Percentiles rank a stretch among this genome's conserved stretches.
phyloP scores from a whole-genome alignment of 2,888 invertebrate species.

The Tineola bisselliella region DNA sequence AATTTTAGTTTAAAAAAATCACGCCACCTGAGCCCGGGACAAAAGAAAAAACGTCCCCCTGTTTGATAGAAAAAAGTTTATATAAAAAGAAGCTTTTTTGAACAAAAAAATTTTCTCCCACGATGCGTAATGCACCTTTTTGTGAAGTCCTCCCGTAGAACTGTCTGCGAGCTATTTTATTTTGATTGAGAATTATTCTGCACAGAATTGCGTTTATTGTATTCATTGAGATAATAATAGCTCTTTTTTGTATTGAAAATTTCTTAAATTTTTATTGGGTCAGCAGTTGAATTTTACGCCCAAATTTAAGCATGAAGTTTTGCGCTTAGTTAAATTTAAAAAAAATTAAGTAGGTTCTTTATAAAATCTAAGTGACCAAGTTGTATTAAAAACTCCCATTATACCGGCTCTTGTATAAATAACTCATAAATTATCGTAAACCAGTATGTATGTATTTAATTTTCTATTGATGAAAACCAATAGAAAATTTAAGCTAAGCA shows the following conservation, averaged over 20 bases:
- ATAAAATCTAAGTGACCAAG: no score
- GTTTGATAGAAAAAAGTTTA: constrained; percentile 31
- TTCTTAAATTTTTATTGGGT: not conserved
- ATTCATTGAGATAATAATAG: not conserved
- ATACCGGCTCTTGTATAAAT: no score
- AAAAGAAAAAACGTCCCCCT: constrained; percentile 39
- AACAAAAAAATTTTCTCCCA: constrained; percentile 42
- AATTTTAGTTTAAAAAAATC: constrained; percentile 12
- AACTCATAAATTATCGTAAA: no score
- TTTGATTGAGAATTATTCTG: constrained; percentile 19
- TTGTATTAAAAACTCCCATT: no score
- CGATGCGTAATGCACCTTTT: constrained; percentile 45
- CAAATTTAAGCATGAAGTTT: not conserved
- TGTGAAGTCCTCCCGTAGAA: constrained; percentile 19
- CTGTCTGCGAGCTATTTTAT: constrained; percentile 19
- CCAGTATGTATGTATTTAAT: no score
- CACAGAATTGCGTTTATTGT: not conserved
- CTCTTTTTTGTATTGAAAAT: not conserved
- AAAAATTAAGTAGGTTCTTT: no score
- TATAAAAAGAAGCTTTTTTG: constrained; percentile 22
- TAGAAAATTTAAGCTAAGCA: no score
- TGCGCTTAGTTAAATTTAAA: not conserved
- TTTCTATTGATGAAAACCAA: no score
- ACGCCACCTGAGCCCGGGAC: constrained; percentile 43
- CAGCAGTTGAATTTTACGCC: not conserved